Base-by-base conservation (phyloP, 2,888 invertebrate species). In the Idaea straminata region DNA sequence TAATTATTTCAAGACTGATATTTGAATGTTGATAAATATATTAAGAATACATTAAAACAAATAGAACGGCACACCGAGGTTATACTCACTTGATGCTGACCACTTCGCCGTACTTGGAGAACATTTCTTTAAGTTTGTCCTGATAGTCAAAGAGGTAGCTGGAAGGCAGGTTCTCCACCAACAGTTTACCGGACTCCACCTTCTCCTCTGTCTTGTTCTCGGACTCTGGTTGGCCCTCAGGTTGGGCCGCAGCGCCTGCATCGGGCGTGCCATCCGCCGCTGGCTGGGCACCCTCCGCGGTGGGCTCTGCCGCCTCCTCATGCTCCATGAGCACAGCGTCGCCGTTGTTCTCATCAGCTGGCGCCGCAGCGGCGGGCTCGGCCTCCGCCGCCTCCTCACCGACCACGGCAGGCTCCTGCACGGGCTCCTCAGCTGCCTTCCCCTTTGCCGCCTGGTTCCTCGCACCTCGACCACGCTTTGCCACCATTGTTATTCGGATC, bases 101-200 rank as follows among this genome's bases (percentile, higher is more conserved):
- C 70, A 92, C 81, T 83, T 92, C 92, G 72, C 92, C 92, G 65
- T 92, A 81, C 76, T 92, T 91, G 59, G 91, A 89, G 84, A 92
- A 92, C 70, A 91, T 74, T 79, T 92, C 92, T 78, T 91, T 92
- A 66, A 92, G 90, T 80, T 92, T 92, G 66, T 92, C 92, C 82
- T 92, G 92, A 76, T 92, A 92, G 77, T 91, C 90, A 73, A 92
- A 92, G 72, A 92, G 86, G 79, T 83, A 92, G 82, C 85, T 90
- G 47, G 89, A 83, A 13, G 92, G 92, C 67, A 92, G 86, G 77
- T 92, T 91, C 80, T 92, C 92, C 57, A 92, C 87, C 15, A 92
- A 86, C 75, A 92, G 81, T 89, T 92, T 92, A 84, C 92, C 92
- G 81, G 92, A 84, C 79, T 92, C 92, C 65, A 91, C 87, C 77